phyloP scores from a whole-genome alignment of 2,797 vertebrate genomes.

The Chrysocyon brachyurus region DNA sequence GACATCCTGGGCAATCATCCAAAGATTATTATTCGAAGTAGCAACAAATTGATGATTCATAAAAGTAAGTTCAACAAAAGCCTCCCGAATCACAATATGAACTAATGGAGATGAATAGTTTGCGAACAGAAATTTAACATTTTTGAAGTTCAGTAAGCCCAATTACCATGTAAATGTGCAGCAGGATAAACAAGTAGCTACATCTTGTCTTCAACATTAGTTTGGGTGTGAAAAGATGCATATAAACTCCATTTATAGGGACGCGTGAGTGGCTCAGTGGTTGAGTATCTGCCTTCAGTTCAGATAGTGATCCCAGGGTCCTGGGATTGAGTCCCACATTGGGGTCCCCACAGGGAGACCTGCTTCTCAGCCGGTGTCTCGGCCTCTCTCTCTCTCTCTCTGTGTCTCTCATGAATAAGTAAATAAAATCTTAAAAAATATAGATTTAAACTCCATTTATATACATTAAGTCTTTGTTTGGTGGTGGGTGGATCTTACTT shows the following conservation, averaged over 20 bases:
- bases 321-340: too few relatives aligned
- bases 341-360: too few relatives aligned
- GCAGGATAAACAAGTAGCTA: neutral
- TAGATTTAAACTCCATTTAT: neutral
- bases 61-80: neutral
- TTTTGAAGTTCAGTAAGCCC: neutral
- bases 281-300: too few relatives aligned
- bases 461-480: neutral
- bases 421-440: too few relatives aligned
- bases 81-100: neutral
- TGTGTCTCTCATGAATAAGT: too few relatives aligned
- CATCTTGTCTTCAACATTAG: neutral
- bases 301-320: too few relatives aligned
- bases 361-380: too few relatives aligned
- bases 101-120: neutral
- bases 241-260: neutral
- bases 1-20: neutral
- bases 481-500: neutral
- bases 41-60: neutral
- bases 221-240: neutral
- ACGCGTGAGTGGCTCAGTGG: too few relatives aligned
- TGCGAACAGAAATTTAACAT: neutral
- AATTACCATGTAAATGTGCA: neutral
- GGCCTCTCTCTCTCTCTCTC: too few relatives aligned
- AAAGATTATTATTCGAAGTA: neutral